These are phyloP conservation scores for Chironomus tentans DNA, from an alignment of 2,888 invertebrate species.

Conservation along the genomic window DNA sequence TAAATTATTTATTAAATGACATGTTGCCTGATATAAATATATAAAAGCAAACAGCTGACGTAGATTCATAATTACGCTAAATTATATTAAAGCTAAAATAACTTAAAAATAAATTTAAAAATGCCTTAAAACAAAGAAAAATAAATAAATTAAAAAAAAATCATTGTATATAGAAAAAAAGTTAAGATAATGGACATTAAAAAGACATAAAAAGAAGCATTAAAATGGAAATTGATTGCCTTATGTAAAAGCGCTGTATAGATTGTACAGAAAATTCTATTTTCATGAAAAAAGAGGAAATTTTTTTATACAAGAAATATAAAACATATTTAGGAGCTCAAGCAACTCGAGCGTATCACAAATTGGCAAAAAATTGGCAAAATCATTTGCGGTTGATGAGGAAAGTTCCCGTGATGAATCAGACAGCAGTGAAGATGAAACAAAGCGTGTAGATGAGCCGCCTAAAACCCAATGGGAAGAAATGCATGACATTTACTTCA, in stretches of 20 bases:
- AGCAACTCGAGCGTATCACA: not conserved
- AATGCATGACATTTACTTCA: slow-evolving; percentile 12
- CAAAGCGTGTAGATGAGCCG: not conserved
- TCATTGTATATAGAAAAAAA: not conserved
- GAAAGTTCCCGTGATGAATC: not conserved
- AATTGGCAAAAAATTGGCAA: slow-evolving; percentile 12
- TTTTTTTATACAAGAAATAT: not conserved
- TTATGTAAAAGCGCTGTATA: not conserved
- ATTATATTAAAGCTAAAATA: too few relatives aligned
- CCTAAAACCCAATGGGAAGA: slow-evolving; percentile 10
- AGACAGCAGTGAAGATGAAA: not conserved
- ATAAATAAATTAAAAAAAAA: too few relatives aligned
- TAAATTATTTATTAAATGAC: too few relatives aligned
- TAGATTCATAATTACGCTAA: too few relatives aligned
- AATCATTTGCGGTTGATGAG: slow-evolving; percentile 4
- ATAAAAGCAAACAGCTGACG: too few relatives aligned
- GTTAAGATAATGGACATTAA: not conserved
- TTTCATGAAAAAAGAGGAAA: not conserved
- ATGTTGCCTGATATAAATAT: too few relatives aligned
- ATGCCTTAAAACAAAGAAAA: too few relatives aligned
- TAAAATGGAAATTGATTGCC: not conserved
- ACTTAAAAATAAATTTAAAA: too few relatives aligned
- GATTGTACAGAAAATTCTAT: not conserved
- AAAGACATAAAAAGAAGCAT: not conserved
- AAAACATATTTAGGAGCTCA: not conserved